A percentile compares a stretch with the other conserved stretches of the same genome.
phyloP scores from a whole-genome alignment of 2,888 invertebrate species.

The Gryllus longicercus region DNA sequence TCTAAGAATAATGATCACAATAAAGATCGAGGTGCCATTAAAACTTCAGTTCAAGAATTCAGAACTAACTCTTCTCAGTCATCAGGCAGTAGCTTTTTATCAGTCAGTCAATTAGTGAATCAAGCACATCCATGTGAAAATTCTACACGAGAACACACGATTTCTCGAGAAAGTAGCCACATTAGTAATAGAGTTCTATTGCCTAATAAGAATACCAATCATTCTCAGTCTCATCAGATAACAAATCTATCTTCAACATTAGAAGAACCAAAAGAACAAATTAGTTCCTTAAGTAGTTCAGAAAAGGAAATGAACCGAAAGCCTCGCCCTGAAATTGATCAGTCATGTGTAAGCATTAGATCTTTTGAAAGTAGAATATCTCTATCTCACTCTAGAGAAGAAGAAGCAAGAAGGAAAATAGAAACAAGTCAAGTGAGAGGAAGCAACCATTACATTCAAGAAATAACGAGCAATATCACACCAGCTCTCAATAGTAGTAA shows the following conservation, averaged over 20 bases:
- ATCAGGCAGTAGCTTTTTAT: conserved; percentile 53
- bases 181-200: neutral
- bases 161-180: neutral
- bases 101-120: conserved; percentile 62
- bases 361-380: no score
- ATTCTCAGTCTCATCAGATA: neutral
- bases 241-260: neutral
- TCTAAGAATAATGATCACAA: neutral
- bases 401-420: neutral
- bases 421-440: conserved; percentile 20
- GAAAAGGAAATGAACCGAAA: neutral
- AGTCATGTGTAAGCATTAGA: neutral
- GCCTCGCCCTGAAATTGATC: neutral
- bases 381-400: neutral
- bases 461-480: neutral
- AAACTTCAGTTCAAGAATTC: neutral
- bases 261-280: no score
- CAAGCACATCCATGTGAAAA: conserved; percentile 37
- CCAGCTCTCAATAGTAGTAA: neutral
- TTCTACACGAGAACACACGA: neutral
- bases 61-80: neutral
- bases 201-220: neutral
- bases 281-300: no score
- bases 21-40: neutral
- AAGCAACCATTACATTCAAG: conserved; percentile 20